These are phyloP conservation scores for Diaperis boleti DNA, from an alignment of 2,888 invertebrate genomes.

Conservation along the genomic window DNA sequence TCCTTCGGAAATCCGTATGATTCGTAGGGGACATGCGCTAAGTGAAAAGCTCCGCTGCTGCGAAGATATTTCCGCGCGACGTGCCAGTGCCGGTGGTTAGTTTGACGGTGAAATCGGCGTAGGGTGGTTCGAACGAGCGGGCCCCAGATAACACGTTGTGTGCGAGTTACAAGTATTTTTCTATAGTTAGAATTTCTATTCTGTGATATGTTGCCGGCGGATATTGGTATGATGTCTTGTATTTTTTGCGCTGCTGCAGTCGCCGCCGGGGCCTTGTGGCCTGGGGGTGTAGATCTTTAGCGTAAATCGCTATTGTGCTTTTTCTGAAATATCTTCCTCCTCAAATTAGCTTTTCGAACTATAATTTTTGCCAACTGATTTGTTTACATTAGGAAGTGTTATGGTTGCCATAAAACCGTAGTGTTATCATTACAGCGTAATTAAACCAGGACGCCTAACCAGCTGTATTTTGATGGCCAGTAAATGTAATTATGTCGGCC, in stretches of 20 bases:
- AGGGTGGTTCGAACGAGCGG: conserved; percentile 17
- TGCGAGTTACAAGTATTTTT: conserved; percentile 2
- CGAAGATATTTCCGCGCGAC: conserved; percentile 16
- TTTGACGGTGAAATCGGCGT: conserved; percentile 13
- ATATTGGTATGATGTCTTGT: conserved; percentile 17
- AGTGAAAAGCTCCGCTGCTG: conserved; percentile 33
- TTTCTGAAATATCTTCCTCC: too few relatives aligned
- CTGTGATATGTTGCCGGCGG: conserved; percentile 22
- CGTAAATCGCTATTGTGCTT: too few relatives aligned
- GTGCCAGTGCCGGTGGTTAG: conserved; percentile 25
- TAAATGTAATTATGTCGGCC: too few relatives aligned
- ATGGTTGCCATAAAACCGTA: too few relatives aligned
- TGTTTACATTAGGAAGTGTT: too few relatives aligned
- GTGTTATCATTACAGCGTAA: too few relatives aligned
- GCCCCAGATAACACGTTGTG: conserved; percentile 13
- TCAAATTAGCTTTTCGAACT: too few relatives aligned
- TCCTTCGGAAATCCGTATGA: conserved; percentile 40
- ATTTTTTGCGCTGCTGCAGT: conserved; percentile 18
- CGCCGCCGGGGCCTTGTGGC: too few relatives aligned
- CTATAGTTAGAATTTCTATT: neutral
- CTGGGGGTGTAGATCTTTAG: too few relatives aligned
- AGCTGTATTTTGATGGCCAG: too few relatives aligned
- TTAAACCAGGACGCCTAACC: too few relatives aligned
- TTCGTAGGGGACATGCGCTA: conserved; percentile 44
- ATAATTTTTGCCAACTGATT: too few relatives aligned